Evolutionary conservation across 2,888 invertebrate species (phyloP).

Genomic region (Calephelis perditalis): DNA sequence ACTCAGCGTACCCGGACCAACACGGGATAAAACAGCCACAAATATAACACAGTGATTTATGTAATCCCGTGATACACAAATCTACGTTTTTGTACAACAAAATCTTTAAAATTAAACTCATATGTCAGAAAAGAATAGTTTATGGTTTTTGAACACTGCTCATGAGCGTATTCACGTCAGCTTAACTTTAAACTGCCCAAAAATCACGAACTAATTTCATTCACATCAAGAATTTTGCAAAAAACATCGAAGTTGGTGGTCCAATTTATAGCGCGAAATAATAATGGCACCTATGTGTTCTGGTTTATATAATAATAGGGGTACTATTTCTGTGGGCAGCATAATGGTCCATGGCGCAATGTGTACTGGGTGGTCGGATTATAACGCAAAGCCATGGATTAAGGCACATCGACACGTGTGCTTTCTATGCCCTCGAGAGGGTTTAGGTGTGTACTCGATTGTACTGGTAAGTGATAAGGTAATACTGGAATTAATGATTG

Average conservation of each 20-base stretch:
- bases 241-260: slow-evolving; percentile 60
- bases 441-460: slow-evolving; percentile 56
- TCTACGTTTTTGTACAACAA: too few species aligned
- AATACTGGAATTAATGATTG: slow-evolving; percentile 30
- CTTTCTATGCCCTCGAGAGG: slow-evolving; percentile 56
- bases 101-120: neutral
- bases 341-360: slow-evolving; percentile 45
- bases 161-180: slow-evolving; percentile 4
- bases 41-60: too few species aligned
- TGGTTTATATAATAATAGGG: slow-evolving; percentile 69
- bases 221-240: slow-evolving; percentile 51
- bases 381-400: slow-evolving; percentile 64
- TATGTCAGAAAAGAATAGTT: slow-evolving; percentile 5
- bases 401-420: slow-evolving; percentile 72
- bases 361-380: slow-evolving; percentile 72
- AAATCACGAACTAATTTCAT: slow-evolving; percentile 73
- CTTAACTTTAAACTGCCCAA: slow-evolving; percentile 47
- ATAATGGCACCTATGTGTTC: slow-evolving; percentile 62
- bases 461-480: slow-evolving; percentile 42
- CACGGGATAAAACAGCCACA: too few species aligned
- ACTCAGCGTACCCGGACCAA: too few species aligned
- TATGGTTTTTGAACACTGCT: slow-evolving; percentile 6
- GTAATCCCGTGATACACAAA: too few species aligned
- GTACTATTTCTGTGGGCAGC: slow-evolving; percentile 61
- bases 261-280: slow-evolving; percentile 67